A percentile compares a stretch with the other conserved stretches of the same genome.
Evolutionary conservation across 1,140 invertebrate species (phyloP).

Genomic region (Periplaneta americana): DNA sequence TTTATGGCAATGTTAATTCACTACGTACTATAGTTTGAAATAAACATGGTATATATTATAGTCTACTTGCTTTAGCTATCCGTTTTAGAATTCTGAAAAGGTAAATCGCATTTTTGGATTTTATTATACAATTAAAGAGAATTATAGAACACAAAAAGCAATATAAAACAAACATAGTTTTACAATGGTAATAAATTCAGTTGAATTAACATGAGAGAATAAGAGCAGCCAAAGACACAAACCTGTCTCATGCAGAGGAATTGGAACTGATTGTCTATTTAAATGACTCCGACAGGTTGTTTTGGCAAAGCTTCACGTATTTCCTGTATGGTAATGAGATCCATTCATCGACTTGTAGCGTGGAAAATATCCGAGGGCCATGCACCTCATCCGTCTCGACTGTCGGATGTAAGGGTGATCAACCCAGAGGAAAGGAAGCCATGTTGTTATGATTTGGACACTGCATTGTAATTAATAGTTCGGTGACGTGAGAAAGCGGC

Average conservation of each 20-base stretch:
- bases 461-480: neutral
- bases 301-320: neutral
- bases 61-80: too few species aligned
- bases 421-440: too few species aligned
- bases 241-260: neutral
- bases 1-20: too few species aligned
- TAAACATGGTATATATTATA: too few species aligned
- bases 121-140: too few species aligned
- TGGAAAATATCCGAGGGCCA: neutral
- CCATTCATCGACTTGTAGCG: neutral
- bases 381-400: neutral
- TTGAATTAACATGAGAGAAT: neutral
- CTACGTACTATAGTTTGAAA: too few species aligned
- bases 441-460: neutral
- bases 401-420: neutral
- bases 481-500: neutral
- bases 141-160: too few species aligned
- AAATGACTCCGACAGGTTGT: neutral
- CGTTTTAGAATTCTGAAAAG: too few species aligned
- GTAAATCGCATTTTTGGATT: too few species aligned
- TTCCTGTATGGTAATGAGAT: neutral
- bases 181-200: too few species aligned
- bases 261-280: neutral
- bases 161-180: too few species aligned
- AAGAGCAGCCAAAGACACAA: neutral